Conservation (phyloP, 2,113 vertebrate genomes). For the Oenanthe melanoleuca region DNA sequence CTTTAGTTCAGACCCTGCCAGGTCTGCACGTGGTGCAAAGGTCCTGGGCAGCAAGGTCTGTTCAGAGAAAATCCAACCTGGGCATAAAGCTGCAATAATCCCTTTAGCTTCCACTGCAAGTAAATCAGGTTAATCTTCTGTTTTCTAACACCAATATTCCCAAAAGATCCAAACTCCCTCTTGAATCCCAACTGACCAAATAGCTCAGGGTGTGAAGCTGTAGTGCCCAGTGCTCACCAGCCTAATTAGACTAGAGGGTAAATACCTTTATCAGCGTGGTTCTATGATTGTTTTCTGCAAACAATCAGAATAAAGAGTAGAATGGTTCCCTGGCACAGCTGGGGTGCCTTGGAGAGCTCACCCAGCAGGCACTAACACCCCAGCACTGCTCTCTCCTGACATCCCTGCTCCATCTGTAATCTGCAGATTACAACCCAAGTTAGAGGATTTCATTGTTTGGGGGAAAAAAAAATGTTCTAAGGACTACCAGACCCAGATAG, state of each 20-base stretch:
- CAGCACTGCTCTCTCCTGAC: background rate
- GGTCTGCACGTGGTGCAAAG: fast-evolving
- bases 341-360: background rate
- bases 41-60: background rate
- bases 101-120: background rate
- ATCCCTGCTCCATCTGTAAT: background rate
- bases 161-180: background rate
- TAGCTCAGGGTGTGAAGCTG: background rate
- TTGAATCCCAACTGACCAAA: fast-evolving
- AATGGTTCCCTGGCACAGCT: too few relatives aligned
- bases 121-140: background rate
- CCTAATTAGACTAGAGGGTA: background rate
- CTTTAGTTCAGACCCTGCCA: background rate
- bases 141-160: background rate
- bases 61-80: background rate
- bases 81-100: background rate
- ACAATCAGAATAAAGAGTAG: fast-evolving
- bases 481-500: background rate
- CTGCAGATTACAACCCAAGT: fast-evolving
- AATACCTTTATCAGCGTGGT: background rate
- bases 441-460: background rate
- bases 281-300: background rate
- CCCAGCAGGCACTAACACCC: fast-evolving
- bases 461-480: fast-evolving
- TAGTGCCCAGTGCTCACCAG: fast-evolving